Evolutionary conservation across 2,797 vertebrate species (phyloP).

Genomic region (Rhinichthys osculus): DNA sequence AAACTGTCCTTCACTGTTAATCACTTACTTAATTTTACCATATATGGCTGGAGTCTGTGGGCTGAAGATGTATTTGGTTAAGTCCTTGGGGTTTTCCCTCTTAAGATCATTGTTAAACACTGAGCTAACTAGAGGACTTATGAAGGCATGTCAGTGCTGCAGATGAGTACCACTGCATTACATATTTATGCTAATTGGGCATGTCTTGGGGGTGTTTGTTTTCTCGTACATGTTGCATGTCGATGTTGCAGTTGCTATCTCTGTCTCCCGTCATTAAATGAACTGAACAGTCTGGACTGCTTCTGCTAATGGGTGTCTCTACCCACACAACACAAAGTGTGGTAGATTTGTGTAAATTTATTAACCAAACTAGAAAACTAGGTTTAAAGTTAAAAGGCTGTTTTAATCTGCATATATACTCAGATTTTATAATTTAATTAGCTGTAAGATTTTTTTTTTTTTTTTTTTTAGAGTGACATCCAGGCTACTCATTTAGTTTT

Average conservation of each 20-base stretch:
- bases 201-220: background rate
- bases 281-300: background rate
- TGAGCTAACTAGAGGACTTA: background rate
- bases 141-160: conserved; percentile 17
- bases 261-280: background rate
- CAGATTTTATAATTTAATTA: background rate
- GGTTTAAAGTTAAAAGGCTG: background rate
- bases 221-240: background rate
- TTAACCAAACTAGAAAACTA: background rate
- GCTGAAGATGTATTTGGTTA: conserved; percentile 27
- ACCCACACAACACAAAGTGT: background rate
- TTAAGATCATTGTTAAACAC: background rate
- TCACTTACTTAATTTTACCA: conserved; percentile 5
- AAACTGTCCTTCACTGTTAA: background rate
- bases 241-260: background rate
- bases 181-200: conserved; percentile 4
- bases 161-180: background rate
- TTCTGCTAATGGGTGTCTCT: background rate
- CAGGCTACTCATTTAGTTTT: background rate
- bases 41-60: background rate
- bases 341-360: background rate
- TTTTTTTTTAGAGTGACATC: background rate
- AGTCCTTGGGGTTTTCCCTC: background rate
- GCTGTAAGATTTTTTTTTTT: background rate
- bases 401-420: background rate